Percentiles rank a stretch among this genome's conserved stretches.
Conservation (phyloP, 2,113 vertebrate genomes). For the Thomomys bottae region DNA sequence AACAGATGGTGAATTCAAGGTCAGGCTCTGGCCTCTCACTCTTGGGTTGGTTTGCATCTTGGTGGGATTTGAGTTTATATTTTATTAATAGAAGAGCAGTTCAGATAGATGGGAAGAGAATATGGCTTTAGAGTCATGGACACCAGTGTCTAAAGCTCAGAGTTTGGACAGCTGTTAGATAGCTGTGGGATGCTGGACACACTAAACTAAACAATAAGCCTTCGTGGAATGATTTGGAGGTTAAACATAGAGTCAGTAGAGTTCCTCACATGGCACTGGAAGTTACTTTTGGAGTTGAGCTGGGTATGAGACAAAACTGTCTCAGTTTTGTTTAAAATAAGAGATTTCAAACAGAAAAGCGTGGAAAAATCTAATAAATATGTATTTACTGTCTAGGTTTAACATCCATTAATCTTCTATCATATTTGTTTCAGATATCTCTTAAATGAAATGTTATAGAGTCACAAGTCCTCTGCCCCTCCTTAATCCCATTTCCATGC, state of each 20-base stretch:
- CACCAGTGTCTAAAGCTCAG: not conserved
- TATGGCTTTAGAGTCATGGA: not conserved
- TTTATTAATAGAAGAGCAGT: not conserved
- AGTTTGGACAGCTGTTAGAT: not conserved
- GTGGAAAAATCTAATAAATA: slow-evolving; percentile 38
- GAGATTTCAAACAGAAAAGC: slow-evolving; percentile 52
- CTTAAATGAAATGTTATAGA: slow-evolving; percentile 8
- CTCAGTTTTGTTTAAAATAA: slow-evolving; percentile 60
- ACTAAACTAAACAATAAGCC: not conserved
- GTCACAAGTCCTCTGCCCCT: not conserved
- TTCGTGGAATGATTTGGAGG: not conserved
- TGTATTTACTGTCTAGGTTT: not conserved
- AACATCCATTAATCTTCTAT: not conserved
- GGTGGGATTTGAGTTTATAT: not conserved
- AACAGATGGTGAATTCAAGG: not conserved
- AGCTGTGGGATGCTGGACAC: not conserved
- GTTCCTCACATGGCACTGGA: not conserved
- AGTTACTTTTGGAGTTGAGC: not conserved
- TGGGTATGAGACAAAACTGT: slow-evolving; percentile 32
- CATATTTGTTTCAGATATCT: not conserved
- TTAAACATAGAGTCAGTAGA: not conserved
- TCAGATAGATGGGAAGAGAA: not conserved
- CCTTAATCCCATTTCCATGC: not conserved
- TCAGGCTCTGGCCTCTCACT: not conserved
- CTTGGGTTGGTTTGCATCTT: not conserved